Evolutionary conservation across 2,113 vertebrate genomes (phyloP), one percentile per base, ranked within the genome.

Genomic region (Gymnogyps californianus): DNA sequence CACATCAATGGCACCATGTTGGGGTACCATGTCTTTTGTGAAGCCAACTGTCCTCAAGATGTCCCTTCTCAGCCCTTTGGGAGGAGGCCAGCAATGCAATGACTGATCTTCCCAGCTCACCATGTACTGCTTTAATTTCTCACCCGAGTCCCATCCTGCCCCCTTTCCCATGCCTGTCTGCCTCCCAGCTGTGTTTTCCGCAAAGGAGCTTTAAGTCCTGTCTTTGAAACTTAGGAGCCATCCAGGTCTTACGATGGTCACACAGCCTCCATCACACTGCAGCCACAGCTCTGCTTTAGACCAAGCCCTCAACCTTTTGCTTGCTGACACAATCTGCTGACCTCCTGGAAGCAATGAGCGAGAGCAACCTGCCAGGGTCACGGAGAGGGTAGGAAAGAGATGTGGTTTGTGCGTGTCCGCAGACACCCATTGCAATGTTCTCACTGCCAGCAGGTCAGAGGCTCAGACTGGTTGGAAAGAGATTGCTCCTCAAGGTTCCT

Each of bases 221-320:
- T 0, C 32, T 64, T 16, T 34, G 87, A 84, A 57, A 66, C 11
- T 34, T 6, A 9, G 54, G 31, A 78, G n/a, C 40, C 19, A 44
- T 4, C 7, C 67, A 74, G 34, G 16, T 62, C 49, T 78, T 55
- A 38, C 0, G 0, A 9, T 0, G 14, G 31, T 16, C 67, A 18
- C 49, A 42, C 67, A 47, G 70, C 38, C 49, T 77, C 54, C 36
- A 11, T 7, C 76, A 58, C 7, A 0, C 40, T 44, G 40, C 64
- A 89, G 62, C 44, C 83, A 61, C 42, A 49, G 34, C 49, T 80
- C 34, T 29, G 1, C 55, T 11, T 26, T 15, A 74, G 34, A 38
- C 11, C 0, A 0, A 69, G 46, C 28, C 61, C 55, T 65, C 49
- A 38, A 16, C 40, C 13, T 47, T 15, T 47, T 59, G 11, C 87